phyloP scores from a whole-genome alignment of 2,888 invertebrate species.

The Loripinus fragilis region DNA sequence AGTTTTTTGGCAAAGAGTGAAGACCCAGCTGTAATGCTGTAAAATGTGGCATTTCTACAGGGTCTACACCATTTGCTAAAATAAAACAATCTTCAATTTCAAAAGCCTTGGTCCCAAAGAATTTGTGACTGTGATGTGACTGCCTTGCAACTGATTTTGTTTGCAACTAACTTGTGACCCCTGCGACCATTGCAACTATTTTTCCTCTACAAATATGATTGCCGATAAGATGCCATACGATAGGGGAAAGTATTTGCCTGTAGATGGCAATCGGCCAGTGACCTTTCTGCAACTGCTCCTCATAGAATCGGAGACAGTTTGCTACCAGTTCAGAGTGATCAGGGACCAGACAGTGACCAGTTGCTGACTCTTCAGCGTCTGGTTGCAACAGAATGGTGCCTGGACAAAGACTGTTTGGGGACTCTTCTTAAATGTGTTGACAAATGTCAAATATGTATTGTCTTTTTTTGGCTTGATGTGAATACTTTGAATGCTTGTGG shows the following conservation, averaged over 20 bases:
- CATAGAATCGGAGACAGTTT: not conserved
- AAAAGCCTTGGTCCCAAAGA: slow-evolving; percentile 1
- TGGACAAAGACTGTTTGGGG: slow-evolving; percentile 4
- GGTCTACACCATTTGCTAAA: no score
- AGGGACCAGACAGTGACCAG: not conserved
- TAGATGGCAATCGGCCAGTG: not conserved
- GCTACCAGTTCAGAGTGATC: not conserved
- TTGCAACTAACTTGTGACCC: not conserved
- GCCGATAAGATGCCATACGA: not conserved
- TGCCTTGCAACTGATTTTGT: not conserved
- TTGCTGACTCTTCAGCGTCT: not conserved
- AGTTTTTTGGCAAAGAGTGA: no score
- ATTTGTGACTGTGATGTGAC: not conserved
- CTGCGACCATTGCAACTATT: not conserved
- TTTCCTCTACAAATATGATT: slow-evolving; percentile 3
- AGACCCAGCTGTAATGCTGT: no score
- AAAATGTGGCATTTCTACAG: no score
- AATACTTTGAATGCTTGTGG: no score
- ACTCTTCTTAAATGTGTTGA: no score
- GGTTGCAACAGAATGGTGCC: not conserved
- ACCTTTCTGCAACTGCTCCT: not conserved
- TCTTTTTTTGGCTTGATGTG: no score
- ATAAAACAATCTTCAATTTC: no score
- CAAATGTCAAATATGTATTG: no score
- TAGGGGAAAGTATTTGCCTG: not conserved